Evolutionary conservation across 2,113 vertebrate species (phyloP).

Genomic region (Rhineura floridana): DNA sequence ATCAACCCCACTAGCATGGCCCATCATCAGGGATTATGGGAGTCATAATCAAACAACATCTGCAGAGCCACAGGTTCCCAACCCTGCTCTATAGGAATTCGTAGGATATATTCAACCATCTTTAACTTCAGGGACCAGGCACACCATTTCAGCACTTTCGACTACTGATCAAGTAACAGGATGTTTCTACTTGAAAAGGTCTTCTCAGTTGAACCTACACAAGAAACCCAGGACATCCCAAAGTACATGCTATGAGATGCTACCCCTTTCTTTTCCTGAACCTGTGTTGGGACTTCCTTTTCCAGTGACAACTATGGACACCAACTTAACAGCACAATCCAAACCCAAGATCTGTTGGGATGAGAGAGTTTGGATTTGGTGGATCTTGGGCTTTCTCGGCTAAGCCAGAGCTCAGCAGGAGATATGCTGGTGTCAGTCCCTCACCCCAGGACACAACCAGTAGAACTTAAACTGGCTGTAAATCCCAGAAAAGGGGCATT

Average conservation of each 20-base stretch:
- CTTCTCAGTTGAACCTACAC: neutral
- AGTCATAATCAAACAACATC: too few relatives aligned
- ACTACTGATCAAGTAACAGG: neutral
- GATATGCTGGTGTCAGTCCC: too few relatives aligned
- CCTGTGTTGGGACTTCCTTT: neutral
- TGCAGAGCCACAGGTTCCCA: neutral
- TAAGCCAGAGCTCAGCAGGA: too few relatives aligned
- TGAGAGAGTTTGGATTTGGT: too few relatives aligned
- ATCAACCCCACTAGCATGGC: too few relatives aligned
- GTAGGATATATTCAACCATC: neutral
- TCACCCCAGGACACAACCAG: too few relatives aligned
- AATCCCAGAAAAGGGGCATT: too few relatives aligned
- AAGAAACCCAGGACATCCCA: neutral
- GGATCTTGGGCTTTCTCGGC: too few relatives aligned
- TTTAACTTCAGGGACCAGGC: neutral
- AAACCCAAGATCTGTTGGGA: too few relatives aligned
- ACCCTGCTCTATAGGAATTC: neutral
- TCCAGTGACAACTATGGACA: rapidly evolving
- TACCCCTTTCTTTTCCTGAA: neutral
- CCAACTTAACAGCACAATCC: too few relatives aligned
- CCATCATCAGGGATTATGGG: too few relatives aligned
- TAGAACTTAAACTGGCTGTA: too few relatives aligned
- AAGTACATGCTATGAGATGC: neutral
- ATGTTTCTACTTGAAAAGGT: neutral
- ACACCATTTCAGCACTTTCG: neutral